phyloP scores from a whole-genome alignment of 2,113 vertebrate species.

The Choloepus hoffmanni region DNA sequence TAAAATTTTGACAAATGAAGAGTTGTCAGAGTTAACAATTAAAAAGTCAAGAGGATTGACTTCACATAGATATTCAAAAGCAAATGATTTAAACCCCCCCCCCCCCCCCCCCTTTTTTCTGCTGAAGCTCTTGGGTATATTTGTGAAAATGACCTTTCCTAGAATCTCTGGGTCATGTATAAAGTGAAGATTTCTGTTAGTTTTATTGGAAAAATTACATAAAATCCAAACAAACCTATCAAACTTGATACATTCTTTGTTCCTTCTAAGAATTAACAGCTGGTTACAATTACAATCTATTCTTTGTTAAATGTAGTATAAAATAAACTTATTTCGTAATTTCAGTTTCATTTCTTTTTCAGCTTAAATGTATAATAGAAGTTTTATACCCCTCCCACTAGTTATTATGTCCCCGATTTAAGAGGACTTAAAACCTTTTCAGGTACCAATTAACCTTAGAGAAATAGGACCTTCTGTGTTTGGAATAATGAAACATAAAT shows the following conservation, averaged over 20 bases:
- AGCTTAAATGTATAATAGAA: constrained; percentile 15
- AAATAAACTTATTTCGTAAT: background rate
- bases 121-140: background rate
- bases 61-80: background rate
- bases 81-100: background rate
- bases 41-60: background rate
- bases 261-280: constrained; percentile 1
- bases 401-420: background rate
- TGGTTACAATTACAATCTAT: background rate
- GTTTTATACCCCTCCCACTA: background rate
- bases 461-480: background rate
- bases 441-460: background rate
- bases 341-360: constrained; percentile 47
- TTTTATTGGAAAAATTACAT: constrained; percentile 32
- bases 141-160: constrained; percentile 42
- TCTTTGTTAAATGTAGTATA: background rate
- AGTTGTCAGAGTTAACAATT: background rate
- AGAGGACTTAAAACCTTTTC: background rate
- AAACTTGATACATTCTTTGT: constrained; percentile 26
- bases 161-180: background rate
- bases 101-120: background rate
- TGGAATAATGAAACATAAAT: background rate
- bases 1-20: background rate
- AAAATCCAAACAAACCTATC: background rate
- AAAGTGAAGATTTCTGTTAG: constrained; percentile 10